Evolutionary conservation across 1,140 invertebrate genomes (phyloP), one percentile per base, ranked within the genome.

Genomic region (Akabosia matsudoensis): DNA sequence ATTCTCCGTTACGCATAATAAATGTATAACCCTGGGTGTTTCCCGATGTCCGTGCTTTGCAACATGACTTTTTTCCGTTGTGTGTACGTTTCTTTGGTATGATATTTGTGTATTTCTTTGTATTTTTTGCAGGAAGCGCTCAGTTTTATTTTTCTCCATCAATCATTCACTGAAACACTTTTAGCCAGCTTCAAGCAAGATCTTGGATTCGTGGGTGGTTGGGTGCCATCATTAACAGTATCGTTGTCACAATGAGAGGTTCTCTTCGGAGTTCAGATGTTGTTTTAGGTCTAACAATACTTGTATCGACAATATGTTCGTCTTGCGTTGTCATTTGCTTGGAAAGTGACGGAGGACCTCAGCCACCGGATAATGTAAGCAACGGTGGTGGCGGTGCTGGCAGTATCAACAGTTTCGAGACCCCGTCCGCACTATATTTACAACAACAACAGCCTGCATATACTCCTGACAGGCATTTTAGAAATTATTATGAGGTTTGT

Each of bases 401-500:
- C 54, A 61, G 54, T n/a, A n/a, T n/a, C 37, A 45, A 45, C 18
- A 61, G 37, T 45, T 18, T 13, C 24, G 14, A 61, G 13, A 13
- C 54, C 13, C 3, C 54, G n/a, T 61, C 24, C 4, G 54, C 37
- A 45, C 18, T 45, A 45, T 45, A 45, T 45, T 45, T 45, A 45
- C 37, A 45, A 18, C 37, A 45, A 45, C 54, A 16, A 30, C 61
- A 24, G 28, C 1, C 61, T 10, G 10, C 31, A 30, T 30, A 31
- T n/a, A n/a, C n/a, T n/a, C n/a, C n/a, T 67, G 61, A 67, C 61
- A 28, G 61, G 14, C 31, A 67, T 31, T 67, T 67, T 67, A 67
- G 61, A 31, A 67, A 67, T 30, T 67, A 67, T 22, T 67, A 67
- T 30, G 61, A 67, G 61, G 61, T 67, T 30, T 7, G 61, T 18